Conservation (phyloP, 1,140 invertebrate species). For the Lordiphosa collinella region DNA sequence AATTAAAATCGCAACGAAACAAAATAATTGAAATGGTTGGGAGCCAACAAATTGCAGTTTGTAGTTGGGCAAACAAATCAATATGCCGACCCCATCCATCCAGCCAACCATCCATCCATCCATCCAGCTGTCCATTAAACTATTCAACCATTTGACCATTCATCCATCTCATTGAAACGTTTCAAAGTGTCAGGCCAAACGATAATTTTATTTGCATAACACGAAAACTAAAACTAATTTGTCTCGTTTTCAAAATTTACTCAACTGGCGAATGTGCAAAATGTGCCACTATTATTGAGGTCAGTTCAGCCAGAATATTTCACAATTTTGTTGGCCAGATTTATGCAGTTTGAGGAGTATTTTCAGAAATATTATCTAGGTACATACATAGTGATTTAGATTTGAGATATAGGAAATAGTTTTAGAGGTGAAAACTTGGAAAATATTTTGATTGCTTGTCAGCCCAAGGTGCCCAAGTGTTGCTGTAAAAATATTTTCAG, state of each 20-base stretch:
- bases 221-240: conserved; percentile 56
- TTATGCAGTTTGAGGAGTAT: no score
- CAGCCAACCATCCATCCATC: conserved; percentile 23
- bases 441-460: no score
- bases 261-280: conserved; percentile 8
- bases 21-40: conserved; percentile 37
- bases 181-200: conserved; percentile 36
- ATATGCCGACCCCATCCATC: conserved; percentile 33
- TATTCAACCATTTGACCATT: conserved; percentile 11
- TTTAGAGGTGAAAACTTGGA: no score
- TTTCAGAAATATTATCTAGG: no score
- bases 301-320: no score
- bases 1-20: conserved; percentile 54
- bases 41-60: conserved; percentile 6
- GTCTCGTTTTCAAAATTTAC: conserved; percentile 29
- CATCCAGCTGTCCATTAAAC: conserved; percentile 29
- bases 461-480: no score
- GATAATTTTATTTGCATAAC: conserved; percentile 62
- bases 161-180: conserved; percentile 27
- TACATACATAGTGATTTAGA: no score
- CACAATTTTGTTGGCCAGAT: no score
- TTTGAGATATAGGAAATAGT: no score
- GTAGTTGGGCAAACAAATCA: conserved; percentile 58
- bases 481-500: no score
- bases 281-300: background rate